phyloP scores from a whole-genome alignment of 1,140 invertebrate genomes.

The Brachionus plicatilis region DNA sequence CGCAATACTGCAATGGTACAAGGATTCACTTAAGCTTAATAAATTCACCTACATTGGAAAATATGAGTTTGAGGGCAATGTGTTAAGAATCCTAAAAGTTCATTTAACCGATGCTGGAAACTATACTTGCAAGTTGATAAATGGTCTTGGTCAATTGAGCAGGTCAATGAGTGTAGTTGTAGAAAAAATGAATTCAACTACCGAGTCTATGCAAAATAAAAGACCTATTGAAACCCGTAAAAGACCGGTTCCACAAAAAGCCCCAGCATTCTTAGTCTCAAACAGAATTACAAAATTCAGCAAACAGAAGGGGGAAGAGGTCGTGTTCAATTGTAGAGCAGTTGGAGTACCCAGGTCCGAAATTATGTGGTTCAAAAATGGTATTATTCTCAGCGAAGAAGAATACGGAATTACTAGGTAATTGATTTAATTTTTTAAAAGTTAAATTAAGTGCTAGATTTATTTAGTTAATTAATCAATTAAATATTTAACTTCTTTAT shows the following conservation, averaged over 20 bases:
- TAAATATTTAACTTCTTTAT: too few species aligned
- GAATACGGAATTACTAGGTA: conserved; percentile 47
- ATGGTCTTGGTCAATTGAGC: neutral
- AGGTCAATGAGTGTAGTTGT: neutral
- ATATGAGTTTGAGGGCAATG: neutral
- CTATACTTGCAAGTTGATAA: conserved; percentile 28
- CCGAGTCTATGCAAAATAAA: neutral
- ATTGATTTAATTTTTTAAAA: neutral
- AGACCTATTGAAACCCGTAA: neutral
- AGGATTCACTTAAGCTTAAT: neutral
- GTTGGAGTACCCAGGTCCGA: conserved; percentile 77
- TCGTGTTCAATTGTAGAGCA: conserved; percentile 67
- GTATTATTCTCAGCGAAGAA: conserved; percentile 47
- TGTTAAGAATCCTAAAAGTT: neutral
- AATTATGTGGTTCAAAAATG: conserved; percentile 72
- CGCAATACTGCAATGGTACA: conserved; percentile 7
- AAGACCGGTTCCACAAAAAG: neutral
- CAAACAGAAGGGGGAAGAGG: conserved; percentile 58
- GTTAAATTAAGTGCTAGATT: too few species aligned
- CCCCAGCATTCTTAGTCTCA: neutral
- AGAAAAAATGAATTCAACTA: neutral
- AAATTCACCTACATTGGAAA: neutral
- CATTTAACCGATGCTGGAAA: neutral
- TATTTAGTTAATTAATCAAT: too few species aligned
- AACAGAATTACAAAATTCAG: neutral